Base-by-base conservation (phyloP, 1,140 invertebrate species). In the Diorhabda elongata region DNA sequence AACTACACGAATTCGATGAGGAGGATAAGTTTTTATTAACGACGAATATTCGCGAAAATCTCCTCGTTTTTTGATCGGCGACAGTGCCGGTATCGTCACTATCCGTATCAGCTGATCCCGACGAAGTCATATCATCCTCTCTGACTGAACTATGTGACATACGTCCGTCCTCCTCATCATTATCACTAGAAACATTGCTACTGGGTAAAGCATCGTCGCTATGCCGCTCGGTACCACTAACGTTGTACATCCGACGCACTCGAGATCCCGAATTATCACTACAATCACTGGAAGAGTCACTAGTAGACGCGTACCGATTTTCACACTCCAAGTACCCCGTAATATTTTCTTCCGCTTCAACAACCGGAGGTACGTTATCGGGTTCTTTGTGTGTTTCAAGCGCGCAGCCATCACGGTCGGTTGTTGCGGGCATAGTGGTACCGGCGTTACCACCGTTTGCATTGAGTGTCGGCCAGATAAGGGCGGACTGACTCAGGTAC, bases 11-110 rank as follows among this genome's bases (percentile, higher is more conserved):
- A 43, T 67, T 71, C 9, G 73, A 74, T 4, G 89, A 89, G 5
- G 87, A 89, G 0, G 88, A 84, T 44, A 87, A 86, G 58, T 87
- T 85, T 4, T 87, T 87, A 74, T 92, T 92, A 2, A 92, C 89
- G 0, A 91, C 86, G 74, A 91, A 91, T 0, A 92, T 89, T 11
- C 88, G 84, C 0, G 90, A 91, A 76, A 91, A 92, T 26, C 85
- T 83, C 8, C 88, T 87, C 0, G 87, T 83, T 8, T 88, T 87
- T n/a, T 84, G 83, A 26, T 88, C 87, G 4, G 88, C 87, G 2
- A 87, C 85, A 2, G 78, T 78, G 42, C 78, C 78, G n/a, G 76
- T 78, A 65, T 78, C 78, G 61, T 89, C 87, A 43, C 86, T 89
- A 71, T 88, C 87, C 47, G 87, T 88, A n/a, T 88, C 88, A 0